Evolutionary conservation across 1,140 invertebrate species (phyloP).

Genomic region (Cepaea nemoralis): DNA sequence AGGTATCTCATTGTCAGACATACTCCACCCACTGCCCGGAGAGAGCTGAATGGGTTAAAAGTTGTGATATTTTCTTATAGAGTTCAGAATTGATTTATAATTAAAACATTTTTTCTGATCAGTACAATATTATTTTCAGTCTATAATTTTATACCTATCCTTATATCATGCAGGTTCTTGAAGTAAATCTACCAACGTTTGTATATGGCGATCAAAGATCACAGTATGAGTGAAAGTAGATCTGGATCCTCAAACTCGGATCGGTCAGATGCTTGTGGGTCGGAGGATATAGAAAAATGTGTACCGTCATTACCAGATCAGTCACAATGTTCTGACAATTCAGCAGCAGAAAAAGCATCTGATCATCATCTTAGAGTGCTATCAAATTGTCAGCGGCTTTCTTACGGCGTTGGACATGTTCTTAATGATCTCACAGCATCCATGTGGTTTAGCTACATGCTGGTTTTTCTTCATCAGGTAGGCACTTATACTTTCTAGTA

Average conservation of each 20-base stretch:
- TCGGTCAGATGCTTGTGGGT: neutral
- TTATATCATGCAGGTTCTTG: neutral
- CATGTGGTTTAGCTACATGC: slow-evolving; percentile 97
- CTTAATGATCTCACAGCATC: slow-evolving; percentile 95
- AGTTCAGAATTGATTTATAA: too few species aligned
- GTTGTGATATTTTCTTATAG: too few species aligned
- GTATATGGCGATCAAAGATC: slow-evolving; percentile 3
- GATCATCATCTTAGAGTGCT: neutral
- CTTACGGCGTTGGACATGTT: slow-evolving; percentile 87
- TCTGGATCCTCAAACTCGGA: neutral
- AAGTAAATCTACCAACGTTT: neutral
- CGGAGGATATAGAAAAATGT: neutral
- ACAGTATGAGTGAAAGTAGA: slow-evolving; percentile 8
- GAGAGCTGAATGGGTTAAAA: too few species aligned
- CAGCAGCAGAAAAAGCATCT: neutral
- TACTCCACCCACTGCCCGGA: too few species aligned
- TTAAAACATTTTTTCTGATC: too few species aligned
- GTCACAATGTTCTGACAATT: neutral
- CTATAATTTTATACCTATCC: neutral
- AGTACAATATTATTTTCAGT: too few species aligned
- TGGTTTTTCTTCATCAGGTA: slow-evolving; percentile 89
- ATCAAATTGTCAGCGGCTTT: slow-evolving; percentile 62
- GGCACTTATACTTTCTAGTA: neutral
- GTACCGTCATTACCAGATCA: neutral
- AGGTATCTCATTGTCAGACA: too few species aligned